These are phyloP conservation scores for Mormyrus hasselquistii DNA, from an alignment of 2,797 vertebrate genomes.

Conservation along the genomic window DNA sequence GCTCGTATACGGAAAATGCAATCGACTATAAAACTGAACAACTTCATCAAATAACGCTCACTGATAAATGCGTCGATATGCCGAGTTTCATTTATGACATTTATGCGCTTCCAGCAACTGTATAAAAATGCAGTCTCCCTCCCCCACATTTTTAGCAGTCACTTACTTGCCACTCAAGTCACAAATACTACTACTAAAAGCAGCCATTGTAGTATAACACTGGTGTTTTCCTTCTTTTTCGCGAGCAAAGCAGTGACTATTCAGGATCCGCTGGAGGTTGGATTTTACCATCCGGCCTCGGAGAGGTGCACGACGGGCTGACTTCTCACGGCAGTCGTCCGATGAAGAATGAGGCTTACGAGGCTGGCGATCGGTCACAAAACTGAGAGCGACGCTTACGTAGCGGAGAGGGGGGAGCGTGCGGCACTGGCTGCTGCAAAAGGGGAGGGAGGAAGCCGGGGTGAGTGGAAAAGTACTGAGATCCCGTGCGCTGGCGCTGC, in stretches of 20 bases:
- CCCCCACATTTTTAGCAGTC: slow-evolving; percentile 28
- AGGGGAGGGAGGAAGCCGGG: neutral
- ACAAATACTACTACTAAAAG: slow-evolving; percentile 66
- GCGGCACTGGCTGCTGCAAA: neutral
- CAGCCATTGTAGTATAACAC: slow-evolving; percentile 55
- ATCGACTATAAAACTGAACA: neutral
- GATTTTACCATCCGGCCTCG: slow-evolving; percentile 82
- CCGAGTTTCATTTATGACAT: neutral
- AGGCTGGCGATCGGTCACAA: neutral
- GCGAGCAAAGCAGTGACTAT: slow-evolving; percentile 79
- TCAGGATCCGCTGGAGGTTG: slow-evolving; percentile 81
- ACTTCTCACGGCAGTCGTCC: slow-evolving; percentile 54
- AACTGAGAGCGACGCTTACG: slow-evolving; percentile 15
- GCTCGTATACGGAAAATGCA: neutral
- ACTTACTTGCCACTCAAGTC: slow-evolving; percentile 75
- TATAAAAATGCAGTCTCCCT: slow-evolving; percentile 29
- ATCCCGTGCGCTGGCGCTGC: neutral
- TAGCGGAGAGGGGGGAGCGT: slow-evolving; percentile 14
- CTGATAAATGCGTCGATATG: neutral
- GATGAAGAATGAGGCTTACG: slow-evolving; percentile 41
- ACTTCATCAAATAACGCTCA: neutral
- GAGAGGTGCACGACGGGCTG: slow-evolving; percentile 60
- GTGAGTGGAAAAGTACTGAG: slow-evolving; percentile 33
- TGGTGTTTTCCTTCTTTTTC: slow-evolving; percentile 75
- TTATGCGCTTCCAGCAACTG: neutral